Evolutionary conservation across 2,888 invertebrate genomes (phyloP), one percentile per base, ranked within the genome.

Genomic region (Biston betularia): DNA sequence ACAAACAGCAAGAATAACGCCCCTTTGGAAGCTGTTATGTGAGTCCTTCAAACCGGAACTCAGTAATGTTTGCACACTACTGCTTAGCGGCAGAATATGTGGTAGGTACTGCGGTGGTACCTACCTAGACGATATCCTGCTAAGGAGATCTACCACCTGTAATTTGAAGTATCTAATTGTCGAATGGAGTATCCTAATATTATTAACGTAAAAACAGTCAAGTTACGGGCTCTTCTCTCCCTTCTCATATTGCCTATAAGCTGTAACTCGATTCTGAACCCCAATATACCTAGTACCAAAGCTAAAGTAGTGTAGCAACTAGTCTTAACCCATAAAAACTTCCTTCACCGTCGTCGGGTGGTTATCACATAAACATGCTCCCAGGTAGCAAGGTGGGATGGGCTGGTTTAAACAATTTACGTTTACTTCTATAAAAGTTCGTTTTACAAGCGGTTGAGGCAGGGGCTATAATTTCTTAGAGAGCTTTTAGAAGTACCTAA

Each of bases 361-460:
- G 46, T 54, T 62, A 55, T 63, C 61, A 38, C 46, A 46, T 56
- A 44, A 49, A 56, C 34, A 55, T 53, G 35, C 40, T 42, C 24
- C 9, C 49, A 55, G 62, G 35, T 44, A 54, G 42, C 54, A 12
- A 38, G 54, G 24, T 42, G 42, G 33, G 54, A 45, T 52, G 61
- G 33, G 54, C 50, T 52, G 61, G 50, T 61, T 60, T 65, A 44
- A 65, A 60, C 65, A 65, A 65, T 65, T 65, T 65, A 65, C 34
- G 48, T 24, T 60, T 56, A 45, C 60, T 65, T 60, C 55, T 65
- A 61, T 65, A 65, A 65, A 65, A 65, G 60, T 65, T 61, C 55
- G 55, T 40, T 49, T 65, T 61, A 60, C 55, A 55, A 52, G 60
- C 60, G 42, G 59, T 52, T 56, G 45, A 55, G 60, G 60, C 54